Evolutionary conservation across 2,113 vertebrate genomes (phyloP).

Genomic region (Malaclemys terrapin): DNA sequence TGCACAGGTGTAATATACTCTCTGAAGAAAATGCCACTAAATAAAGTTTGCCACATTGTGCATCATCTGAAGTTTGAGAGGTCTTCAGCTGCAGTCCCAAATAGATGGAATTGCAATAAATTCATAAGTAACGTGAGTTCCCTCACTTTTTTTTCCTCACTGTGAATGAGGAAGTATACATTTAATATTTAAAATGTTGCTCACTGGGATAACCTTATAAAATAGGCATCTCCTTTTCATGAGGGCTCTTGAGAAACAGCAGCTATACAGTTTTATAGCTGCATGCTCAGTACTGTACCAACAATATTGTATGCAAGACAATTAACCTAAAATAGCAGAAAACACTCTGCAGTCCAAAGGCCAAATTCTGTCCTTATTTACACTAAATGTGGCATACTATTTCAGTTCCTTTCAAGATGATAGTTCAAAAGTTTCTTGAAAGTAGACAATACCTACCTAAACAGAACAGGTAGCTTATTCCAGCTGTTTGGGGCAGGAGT

Average conservation of each 20-base stretch:
- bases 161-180: neutral
- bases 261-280: neutral
- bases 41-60: neutral
- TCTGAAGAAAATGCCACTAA: neutral
- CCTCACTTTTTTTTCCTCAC: neutral
- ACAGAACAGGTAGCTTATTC: constrained; percentile 12
- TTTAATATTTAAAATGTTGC: neutral
- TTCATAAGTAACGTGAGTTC: neutral
- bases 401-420: constrained; percentile 27
- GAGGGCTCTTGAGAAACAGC: neutral
- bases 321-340: neutral
- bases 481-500: neutral
- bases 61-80: neutral
- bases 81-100: neutral
- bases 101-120: rapidly evolving
- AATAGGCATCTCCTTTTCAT: neutral
- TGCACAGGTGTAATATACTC: neutral
- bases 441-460: constrained; percentile 15
- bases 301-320: neutral
- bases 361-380: neutral
- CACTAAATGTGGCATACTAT: neutral
- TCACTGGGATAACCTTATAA: neutral
- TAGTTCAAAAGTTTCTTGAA: neutral
- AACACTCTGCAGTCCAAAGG: neutral
- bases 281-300: neutral